These are phyloP conservation scores for Hanleya hanleyi DNA, from an alignment of 2,888 invertebrate genomes.

Conservation along the genomic window DNA sequence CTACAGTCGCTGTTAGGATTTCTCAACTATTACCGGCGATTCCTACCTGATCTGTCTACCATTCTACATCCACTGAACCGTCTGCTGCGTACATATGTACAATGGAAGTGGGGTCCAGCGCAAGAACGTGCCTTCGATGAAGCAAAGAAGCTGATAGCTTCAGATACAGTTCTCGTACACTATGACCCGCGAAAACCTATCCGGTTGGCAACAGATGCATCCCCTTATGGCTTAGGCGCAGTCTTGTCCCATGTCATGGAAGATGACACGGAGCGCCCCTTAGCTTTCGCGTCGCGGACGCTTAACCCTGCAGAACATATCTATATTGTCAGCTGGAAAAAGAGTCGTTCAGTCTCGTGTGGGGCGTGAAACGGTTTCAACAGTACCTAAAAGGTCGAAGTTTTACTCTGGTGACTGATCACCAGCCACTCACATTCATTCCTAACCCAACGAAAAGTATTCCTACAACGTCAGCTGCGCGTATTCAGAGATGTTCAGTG, in stretches of 20 bases:
- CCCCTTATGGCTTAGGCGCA: constrained; percentile 62
- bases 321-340: constrained; percentile 72
- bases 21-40: constrained; percentile 16
- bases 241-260: constrained; percentile 47
- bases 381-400: no score
- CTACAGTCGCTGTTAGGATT: constrained; percentile 13
- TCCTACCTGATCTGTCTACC: constrained; percentile 15
- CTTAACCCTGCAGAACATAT: constrained; percentile 69
- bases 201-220: constrained; percentile 70
- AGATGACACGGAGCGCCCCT: constrained; percentile 55
- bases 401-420: background rate
- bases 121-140: constrained; percentile 35
- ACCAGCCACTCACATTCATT: background rate
- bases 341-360: constrained; percentile 70
- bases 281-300: constrained; percentile 71
- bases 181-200: constrained; percentile 60
- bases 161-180: constrained; percentile 50
- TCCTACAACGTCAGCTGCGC: background rate
- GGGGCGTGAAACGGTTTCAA: constrained; percentile 38
- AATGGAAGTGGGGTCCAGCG: constrained; percentile 29
- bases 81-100: constrained; percentile 19
- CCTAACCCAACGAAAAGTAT: background rate
- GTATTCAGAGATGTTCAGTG: background rate
- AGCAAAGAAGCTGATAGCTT: constrained; percentile 40
- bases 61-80: constrained; percentile 19